Evolutionary conservation across 2,113 vertebrate genomes (phyloP).

Genomic region (Xiphias gladius): DNA sequence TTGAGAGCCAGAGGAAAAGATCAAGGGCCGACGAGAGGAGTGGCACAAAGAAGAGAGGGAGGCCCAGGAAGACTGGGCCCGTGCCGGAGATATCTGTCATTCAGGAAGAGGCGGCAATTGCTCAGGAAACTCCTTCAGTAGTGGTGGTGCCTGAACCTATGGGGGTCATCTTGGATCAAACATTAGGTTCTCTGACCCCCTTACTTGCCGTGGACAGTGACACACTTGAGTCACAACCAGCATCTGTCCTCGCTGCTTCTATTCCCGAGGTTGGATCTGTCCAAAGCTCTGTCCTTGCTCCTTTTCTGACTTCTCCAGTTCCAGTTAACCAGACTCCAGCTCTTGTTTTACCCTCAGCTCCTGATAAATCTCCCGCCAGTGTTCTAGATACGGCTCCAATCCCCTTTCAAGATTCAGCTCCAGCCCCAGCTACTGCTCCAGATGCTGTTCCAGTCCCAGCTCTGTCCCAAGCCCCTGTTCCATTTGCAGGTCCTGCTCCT

Average conservation of each 20-base stretch:
- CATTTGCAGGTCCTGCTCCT: conserved; percentile 25
- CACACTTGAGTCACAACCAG: conserved; percentile 30
- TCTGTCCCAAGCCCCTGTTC: conserved; percentile 18
- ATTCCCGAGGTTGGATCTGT: conserved; percentile 15
- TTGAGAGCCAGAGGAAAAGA: conserved; percentile 79
- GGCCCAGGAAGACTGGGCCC: conserved; percentile 77
- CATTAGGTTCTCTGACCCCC: not conserved
- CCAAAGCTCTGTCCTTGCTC: conserved; percentile 28
- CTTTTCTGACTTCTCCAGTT: conserved; percentile 9
- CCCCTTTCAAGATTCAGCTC: not conserved
- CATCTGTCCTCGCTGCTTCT: conserved; percentile 23
- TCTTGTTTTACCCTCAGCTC: conserved; percentile 15
- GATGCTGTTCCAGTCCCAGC: conserved; percentile 12
- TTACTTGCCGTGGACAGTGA: not conserved
- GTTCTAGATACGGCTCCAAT: conserved; percentile 9
- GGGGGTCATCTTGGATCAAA: conserved; percentile 43
- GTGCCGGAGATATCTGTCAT: conserved; percentile 2
- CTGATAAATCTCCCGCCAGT: not conserved
- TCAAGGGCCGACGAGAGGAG: conserved; percentile 62
- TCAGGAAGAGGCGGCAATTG: conserved; percentile 44
- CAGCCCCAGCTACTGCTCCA: not conserved
- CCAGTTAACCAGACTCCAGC: conserved; percentile 1
- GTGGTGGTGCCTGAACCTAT: conserved; percentile 46
- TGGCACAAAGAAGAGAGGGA: conserved; percentile 75
- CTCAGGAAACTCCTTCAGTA: conserved; percentile 43